These are phyloP conservation scores for Rhinoraja longicauda DNA, from an alignment of 2,797 vertebrate genomes.

Conservation along the genomic window DNA sequence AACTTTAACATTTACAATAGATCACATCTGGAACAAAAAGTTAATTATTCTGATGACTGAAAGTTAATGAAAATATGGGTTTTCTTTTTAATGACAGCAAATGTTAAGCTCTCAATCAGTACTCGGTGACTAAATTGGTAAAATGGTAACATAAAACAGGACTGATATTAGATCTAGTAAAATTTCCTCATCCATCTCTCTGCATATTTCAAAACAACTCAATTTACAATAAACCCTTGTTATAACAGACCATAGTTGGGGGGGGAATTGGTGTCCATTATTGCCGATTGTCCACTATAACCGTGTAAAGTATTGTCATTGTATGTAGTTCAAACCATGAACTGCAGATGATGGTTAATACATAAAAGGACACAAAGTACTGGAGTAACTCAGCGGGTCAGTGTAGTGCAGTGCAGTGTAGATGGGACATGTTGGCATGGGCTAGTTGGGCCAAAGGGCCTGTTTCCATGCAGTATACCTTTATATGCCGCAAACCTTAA, in stretches of 20 bases:
- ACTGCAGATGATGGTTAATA: too few relatives aligned
- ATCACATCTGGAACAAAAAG: not conserved
- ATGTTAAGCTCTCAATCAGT: not conserved
- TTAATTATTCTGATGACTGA: not conserved
- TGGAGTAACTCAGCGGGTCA: too few relatives aligned
- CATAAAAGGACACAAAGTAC: too few relatives aligned
- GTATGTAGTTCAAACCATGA: too few relatives aligned
- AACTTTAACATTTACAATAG: not conserved
- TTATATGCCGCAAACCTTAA: not conserved
- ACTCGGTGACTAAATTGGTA: not conserved
- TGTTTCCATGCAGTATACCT: too few relatives aligned
- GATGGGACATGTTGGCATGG: too few relatives aligned
- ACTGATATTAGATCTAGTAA: not conserved
- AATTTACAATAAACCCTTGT: too few relatives aligned
- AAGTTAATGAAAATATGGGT: not conserved
- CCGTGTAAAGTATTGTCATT: too few relatives aligned
- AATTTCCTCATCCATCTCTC: not conserved
- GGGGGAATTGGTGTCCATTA: too few relatives aligned
- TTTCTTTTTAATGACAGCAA: not conserved
- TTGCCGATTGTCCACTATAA: too few relatives aligned
- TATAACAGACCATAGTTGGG: too few relatives aligned
- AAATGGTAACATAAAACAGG: not conserved
- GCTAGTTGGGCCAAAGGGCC: not conserved
- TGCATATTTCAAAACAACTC: not conserved
- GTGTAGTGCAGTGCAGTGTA: too few relatives aligned